These are phyloP conservation scores for Clitarchus hookeri DNA, from an alignment of 2,888 invertebrate species.

Conservation along the genomic window DNA sequence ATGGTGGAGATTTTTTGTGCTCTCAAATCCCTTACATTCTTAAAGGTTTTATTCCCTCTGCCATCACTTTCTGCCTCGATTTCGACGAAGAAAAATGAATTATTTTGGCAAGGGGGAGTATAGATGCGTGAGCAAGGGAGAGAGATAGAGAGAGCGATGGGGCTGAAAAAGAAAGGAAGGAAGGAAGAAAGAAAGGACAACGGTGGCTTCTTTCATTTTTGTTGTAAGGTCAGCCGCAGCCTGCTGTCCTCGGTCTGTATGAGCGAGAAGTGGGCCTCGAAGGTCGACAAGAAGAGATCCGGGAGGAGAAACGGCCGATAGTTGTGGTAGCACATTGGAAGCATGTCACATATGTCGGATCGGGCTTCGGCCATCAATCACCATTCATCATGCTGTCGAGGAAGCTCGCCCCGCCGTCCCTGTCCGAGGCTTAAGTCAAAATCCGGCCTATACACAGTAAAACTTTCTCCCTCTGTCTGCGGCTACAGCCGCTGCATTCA, in stretches of 20 bases:
- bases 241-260: background rate
- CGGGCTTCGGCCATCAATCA: conserved; percentile 36
- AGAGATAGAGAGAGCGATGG: too few species aligned
- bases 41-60: background rate
- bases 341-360: conserved; percentile 36
- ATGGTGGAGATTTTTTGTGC: background rate
- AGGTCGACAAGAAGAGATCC: background rate
- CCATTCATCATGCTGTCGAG: conserved; percentile 38
- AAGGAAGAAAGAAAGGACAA: background rate
- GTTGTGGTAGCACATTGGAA: conserved; percentile 20
- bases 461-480: background rate
- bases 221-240: background rate
- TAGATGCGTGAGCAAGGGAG: background rate
- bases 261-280: background rate
- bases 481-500: background rate
- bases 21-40: too few species aligned
- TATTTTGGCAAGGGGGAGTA: background rate
- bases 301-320: background rate
- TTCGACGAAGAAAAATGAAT: background rate
- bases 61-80: background rate
- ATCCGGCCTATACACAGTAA: background rate
- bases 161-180: too few species aligned
- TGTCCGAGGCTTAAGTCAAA: conserved; percentile 11
- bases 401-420: background rate
- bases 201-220: background rate